phyloP scores from a whole-genome alignment of 2,113 vertebrate species.

The Eulemur rufifrons region DNA sequence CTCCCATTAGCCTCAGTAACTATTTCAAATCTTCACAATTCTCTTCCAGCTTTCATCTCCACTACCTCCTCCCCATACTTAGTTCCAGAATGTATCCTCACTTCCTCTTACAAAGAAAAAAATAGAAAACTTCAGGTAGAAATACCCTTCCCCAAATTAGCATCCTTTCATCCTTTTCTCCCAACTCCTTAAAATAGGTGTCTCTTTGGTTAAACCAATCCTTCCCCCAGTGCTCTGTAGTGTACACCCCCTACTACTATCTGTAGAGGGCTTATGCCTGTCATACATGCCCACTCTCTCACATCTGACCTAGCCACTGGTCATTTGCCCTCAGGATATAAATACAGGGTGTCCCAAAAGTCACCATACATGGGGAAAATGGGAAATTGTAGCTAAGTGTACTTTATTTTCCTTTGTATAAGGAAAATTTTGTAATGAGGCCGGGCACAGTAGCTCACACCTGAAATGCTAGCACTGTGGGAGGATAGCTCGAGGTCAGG shows the following conservation, averaged over 20 bases:
- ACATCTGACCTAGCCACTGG: not conserved
- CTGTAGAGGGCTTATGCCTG: not conserved
- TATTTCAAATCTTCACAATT: not conserved
- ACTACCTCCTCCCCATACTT: not conserved
- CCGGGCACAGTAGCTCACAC: too few species aligned
- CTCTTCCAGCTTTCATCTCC: not conserved
- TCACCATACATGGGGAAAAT: too few species aligned
- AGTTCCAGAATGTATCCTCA: not conserved
- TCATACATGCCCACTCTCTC: not conserved
- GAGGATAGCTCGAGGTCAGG: too few species aligned
- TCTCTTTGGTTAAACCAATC: not conserved
- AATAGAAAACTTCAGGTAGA: not conserved
- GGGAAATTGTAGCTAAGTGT: too few species aligned
- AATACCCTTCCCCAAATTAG: not conserved
- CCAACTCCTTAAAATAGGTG: not conserved
- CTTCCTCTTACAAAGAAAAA: constrained; percentile 33
- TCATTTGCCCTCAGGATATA: not conserved
- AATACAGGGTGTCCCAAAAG: not conserved
- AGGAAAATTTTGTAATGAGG: too few species aligned
- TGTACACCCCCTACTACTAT: not conserved
- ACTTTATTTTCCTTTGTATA: too few species aligned
- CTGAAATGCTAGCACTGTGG: too few species aligned
- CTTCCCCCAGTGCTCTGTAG: not conserved
- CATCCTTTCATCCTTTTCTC: not conserved
- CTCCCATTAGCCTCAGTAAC: not conserved